Conservation (phyloP, 2,797 vertebrate species). For the Lates japonicus region DNA sequence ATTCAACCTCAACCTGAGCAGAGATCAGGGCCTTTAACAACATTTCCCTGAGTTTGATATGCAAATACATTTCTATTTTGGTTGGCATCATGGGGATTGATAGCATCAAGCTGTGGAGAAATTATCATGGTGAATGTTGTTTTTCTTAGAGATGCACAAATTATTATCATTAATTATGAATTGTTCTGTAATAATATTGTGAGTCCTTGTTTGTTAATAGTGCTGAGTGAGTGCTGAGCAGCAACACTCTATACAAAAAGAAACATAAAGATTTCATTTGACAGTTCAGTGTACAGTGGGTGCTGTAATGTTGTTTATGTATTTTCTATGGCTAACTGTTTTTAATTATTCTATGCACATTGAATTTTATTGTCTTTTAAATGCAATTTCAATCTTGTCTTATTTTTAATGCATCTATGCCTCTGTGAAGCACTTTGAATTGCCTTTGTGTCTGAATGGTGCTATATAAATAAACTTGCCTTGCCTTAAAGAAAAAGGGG, state of each 20-base stretch:
- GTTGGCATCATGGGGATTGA: not conserved
- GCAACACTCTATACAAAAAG: not conserved
- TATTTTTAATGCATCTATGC: no score
- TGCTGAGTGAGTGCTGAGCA: not conserved
- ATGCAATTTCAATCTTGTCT: no score
- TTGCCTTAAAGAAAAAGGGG: not conserved
- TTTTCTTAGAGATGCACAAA: not conserved
- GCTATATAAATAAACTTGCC: no score
- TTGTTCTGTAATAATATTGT: not conserved
- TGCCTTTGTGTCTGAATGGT: no score
- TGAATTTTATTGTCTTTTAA: no score
- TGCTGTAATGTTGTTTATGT: not conserved
- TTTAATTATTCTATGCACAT: no score
- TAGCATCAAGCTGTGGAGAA: not conserved
- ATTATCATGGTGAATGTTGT: not conserved
- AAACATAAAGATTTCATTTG: not conserved
- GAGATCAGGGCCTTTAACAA: not conserved
- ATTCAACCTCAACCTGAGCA: not conserved
- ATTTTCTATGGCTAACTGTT: not conserved
- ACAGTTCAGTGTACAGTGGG: not conserved
- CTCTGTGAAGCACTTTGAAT: no score
- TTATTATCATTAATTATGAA: not conserved
- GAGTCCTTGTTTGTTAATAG: not conserved
- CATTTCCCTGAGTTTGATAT: not conserved
- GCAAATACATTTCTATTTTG: not conserved